Base-by-base conservation (phyloP, 37 sponge, comb jelly and placozoan genomes). In the Aplysina aerophoba region DNA sequence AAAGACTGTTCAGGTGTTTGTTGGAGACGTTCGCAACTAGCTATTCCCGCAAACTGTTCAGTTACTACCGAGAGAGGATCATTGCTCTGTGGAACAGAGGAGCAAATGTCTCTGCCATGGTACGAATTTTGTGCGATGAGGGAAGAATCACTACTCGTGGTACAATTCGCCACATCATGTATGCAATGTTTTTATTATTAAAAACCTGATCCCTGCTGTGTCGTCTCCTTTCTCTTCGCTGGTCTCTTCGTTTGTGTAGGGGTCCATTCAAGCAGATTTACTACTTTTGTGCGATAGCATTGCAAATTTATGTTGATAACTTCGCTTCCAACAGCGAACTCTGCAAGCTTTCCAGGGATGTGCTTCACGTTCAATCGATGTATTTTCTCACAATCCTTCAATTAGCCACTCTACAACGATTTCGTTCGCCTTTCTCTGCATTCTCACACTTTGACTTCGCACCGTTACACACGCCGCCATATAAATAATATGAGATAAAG, bases 61-160 rank as follows among this genome's bases (percentile, higher is more conserved):
- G 36, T 11, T 71, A 71, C 16, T 71, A 14, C 21, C 73, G 73
- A 71, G 11, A 71, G 31, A 28, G 73, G 6, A 71, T 71, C 37
- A 34, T 71, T 15, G 37, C 36, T 4, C 28, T 71, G 73, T 71
- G 73, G 73, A 71, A 36, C 3, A 8, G 28, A 71, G 73, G 73
- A 71, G 36, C 6, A 34, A 71, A 34, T 5, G 37, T 71, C 73
- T 71, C 12, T 34, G 3, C 31, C 73, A 71, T 71, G 6, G 73
- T 71, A 3, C 33, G 34, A 5, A 33, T 12, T 27, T 34, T 71
- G 37, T 36, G 16, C 36, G 21, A 25, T 8, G 73, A 71, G 12
- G 73, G 73, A 4, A 3, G 36, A 71, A 34, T 31, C 12, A 71
- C 73, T 4, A 71, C 34, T 71, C 37, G 34, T 5, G 16, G 36